These are phyloP conservation scores for Xestia sexstrigata DNA, from an alignment of 2,888 invertebrate species.

Conservation along the genomic window DNA sequence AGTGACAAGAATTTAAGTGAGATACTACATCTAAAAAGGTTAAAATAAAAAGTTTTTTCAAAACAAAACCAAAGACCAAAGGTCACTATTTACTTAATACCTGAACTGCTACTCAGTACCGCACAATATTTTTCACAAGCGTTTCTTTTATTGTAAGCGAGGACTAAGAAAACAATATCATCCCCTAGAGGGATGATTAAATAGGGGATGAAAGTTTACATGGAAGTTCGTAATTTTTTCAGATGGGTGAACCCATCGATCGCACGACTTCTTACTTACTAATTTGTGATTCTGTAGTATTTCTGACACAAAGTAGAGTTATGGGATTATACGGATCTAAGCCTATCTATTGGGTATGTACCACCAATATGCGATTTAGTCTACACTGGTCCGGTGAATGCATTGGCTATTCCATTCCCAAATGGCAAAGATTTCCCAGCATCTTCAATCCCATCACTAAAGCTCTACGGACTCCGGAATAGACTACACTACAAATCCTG, in stretches of 20 bases:
- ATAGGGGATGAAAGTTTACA: not conserved
- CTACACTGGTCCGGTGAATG: not conserved
- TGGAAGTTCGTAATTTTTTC: not conserved
- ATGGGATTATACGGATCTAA: not conserved
- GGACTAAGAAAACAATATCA: not conserved
- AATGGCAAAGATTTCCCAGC: not conserved
- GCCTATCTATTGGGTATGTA: not conserved
- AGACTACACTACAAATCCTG: constrained; percentile 71
- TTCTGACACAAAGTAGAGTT: not conserved
- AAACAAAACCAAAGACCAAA: too few species aligned
- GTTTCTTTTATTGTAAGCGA: not conserved
- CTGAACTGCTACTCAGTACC: not conserved
- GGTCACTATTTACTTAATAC: not conserved
- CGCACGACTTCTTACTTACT: not conserved
- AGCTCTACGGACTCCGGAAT: constrained; percentile 55
- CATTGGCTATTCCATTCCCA: not conserved
- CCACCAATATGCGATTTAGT: not conserved
- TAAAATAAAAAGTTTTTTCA: not conserved
- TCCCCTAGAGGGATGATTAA: not conserved
- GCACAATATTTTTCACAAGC: not conserved
- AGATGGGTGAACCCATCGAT: not conserved
- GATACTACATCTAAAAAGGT: too few species aligned
- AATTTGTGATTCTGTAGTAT: not conserved
- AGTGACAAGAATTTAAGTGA: too few species aligned
- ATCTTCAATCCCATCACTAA: constrained; percentile 45